Evolutionary conservation across 2,797 vertebrate genomes (phyloP).

Genomic region (Pseudomugil gertrudae): DNA sequence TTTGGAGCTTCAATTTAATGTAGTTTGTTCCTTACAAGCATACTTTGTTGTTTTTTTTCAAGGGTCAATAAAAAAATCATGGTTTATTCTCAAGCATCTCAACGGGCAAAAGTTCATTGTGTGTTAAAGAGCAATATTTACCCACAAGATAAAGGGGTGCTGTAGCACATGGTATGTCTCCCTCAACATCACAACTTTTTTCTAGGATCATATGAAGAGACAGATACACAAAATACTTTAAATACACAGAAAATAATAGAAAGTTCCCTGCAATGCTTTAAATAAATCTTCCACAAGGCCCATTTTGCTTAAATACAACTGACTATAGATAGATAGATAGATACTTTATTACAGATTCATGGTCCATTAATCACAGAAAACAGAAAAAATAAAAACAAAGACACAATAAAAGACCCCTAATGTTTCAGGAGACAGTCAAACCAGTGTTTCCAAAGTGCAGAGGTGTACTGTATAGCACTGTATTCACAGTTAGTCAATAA

Average conservation of each 20-base stretch:
- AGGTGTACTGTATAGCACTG: too few relatives aligned
- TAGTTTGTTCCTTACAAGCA: background rate
- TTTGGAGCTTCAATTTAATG: background rate
- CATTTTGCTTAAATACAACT: background rate
- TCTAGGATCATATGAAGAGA: conserved; percentile 5
- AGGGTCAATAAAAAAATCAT: background rate
- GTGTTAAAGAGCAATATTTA: conserved; percentile 2
- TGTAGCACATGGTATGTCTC: conserved; percentile 6
- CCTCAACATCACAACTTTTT: background rate
- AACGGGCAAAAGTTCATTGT: background rate
- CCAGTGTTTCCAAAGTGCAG: too few relatives aligned
- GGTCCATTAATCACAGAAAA: too few relatives aligned
- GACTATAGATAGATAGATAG: background rate
- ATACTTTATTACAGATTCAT: too few relatives aligned
- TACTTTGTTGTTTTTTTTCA: background rate
- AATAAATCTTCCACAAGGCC: background rate
- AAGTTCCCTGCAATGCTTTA: background rate
- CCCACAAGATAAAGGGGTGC: background rate
- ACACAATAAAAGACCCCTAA: background rate
- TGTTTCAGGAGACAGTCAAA: too few relatives aligned
- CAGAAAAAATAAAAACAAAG: background rate
- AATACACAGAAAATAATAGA: background rate
- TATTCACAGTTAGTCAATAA: too few relatives aligned
- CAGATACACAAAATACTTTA: background rate
- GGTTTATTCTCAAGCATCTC: background rate